Percentiles rank a stretch among this genome's conserved stretches.
Conservation (phyloP, 2,113 vertebrate species). For the Phaethornis superciliosus region DNA sequence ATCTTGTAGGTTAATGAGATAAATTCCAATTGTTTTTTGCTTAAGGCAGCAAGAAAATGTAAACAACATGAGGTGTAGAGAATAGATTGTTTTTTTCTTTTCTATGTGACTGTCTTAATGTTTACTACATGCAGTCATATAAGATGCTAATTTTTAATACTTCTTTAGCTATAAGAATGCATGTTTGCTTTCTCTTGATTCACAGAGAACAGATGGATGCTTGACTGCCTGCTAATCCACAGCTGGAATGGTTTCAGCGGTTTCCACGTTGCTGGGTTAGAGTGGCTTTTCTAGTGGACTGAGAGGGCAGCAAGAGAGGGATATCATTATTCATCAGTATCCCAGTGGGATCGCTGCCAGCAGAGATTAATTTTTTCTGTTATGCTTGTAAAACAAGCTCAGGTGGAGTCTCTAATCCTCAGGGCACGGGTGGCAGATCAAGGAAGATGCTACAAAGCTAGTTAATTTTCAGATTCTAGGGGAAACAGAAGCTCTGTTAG, state of each 20-base stretch:
- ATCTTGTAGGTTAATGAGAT: neutral
- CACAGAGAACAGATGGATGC: constrained; percentile 85
- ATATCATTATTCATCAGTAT: constrained; percentile 91
- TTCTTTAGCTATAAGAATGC: constrained; percentile 77
- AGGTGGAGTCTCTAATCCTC: constrained; percentile 89
- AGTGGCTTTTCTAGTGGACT: constrained; percentile 89
- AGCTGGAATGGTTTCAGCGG: constrained; percentile 87
- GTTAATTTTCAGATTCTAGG: constrained; percentile 89
- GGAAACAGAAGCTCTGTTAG: constrained; percentile 87
- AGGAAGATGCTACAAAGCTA: constrained; percentile 90
- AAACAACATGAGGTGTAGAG: neutral
- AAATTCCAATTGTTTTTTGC: neutral
- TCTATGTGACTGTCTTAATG: constrained; percentile 29
- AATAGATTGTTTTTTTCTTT: constrained; percentile 36
- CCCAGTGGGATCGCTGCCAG: constrained; percentile 86
- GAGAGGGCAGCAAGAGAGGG: constrained; percentile 86
- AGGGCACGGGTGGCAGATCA: constrained; percentile 89
- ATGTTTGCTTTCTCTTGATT: constrained; percentile 79
- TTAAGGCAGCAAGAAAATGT: constrained; percentile 20
- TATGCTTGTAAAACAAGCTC: constrained; percentile 90
- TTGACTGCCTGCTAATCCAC: constrained; percentile 88
- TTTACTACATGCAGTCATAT: constrained; percentile 40
- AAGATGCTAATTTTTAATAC: constrained; percentile 69
- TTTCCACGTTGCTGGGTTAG: constrained; percentile 84
- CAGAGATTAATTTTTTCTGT: constrained; percentile 91